These are phyloP conservation scores for Lophotis ruficrista DNA, from an alignment of 2,113 vertebrate species.

Conservation along the genomic window DNA sequence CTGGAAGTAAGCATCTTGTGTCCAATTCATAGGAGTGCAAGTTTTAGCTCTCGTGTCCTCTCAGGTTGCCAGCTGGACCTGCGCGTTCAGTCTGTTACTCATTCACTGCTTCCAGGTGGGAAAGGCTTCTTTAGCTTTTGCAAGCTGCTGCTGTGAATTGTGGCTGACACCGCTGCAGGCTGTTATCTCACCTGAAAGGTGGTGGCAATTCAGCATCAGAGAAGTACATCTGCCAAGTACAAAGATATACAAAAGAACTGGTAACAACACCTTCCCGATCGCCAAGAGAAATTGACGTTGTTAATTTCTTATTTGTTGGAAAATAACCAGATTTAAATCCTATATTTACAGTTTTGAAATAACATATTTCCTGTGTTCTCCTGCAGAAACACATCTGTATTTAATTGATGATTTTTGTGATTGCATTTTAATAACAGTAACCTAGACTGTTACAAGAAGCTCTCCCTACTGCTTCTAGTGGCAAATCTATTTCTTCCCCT, in stretches of 20 bases:
- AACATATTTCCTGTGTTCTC: not conserved
- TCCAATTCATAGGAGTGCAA: not conserved
- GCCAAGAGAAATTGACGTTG: fast-evolving
- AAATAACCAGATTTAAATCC: not conserved
- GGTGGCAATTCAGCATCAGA: not conserved
- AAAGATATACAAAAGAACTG: not conserved
- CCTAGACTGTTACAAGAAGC: not conserved
- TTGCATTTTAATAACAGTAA: not conserved
- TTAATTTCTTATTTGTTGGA: not conserved
- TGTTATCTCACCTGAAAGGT: not conserved
- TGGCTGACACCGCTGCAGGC: not conserved
- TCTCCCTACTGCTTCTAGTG: not conserved
- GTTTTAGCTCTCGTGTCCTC: not conserved
- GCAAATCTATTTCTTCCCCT: not conserved
- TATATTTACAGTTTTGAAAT: not conserved
- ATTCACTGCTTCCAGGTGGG: not conserved
- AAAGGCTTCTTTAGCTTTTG: not conserved
- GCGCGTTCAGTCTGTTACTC: fast-evolving
- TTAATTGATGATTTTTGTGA: not conserved
- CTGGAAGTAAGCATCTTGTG: not conserved
- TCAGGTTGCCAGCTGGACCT: not conserved
- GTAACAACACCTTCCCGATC: fast-evolving
- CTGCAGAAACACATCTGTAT: not conserved
- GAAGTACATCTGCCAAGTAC: not conserved
- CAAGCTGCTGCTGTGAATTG: not conserved